These are phyloP conservation scores for Diabrotica virgifera DNA, from an alignment of 1,140 invertebrate genomes.

Conservation along the genomic window DNA sequence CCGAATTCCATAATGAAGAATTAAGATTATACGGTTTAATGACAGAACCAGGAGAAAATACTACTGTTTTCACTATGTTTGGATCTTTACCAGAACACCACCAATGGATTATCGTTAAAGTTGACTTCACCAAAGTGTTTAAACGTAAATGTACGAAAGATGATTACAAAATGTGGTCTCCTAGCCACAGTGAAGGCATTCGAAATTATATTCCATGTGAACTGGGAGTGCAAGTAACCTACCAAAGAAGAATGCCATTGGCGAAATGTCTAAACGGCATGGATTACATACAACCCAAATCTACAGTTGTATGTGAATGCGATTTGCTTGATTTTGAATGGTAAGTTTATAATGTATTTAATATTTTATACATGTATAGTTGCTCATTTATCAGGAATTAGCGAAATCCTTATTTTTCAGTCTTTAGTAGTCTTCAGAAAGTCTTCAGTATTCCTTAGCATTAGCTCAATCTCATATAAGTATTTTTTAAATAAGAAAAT, in stretches of 20 bases:
- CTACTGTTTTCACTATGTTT: constrained; percentile 88
- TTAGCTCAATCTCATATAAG: too few species aligned
- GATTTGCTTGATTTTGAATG: constrained; percentile 82
- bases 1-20: constrained; percentile 66
- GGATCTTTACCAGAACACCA: constrained; percentile 74
- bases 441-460: too few species aligned
- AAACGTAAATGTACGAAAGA: constrained; percentile 52
- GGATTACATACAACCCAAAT: constrained; percentile 68
- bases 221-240: constrained; percentile 72
- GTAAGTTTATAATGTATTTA: constrained; percentile 44
- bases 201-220: constrained; percentile 65
- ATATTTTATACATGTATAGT: background rate
- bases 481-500: too few species aligned
- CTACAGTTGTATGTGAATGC: constrained; percentile 72
- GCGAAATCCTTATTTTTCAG: too few species aligned
- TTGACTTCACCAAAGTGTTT: constrained; percentile 74
- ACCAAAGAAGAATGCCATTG: constrained; percentile 66
- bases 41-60: constrained; percentile 90
- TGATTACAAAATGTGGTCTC: constrained; percentile 88
- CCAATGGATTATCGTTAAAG: constrained; percentile 84
- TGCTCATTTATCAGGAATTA: background rate
- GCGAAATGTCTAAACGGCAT: constrained; percentile 78
- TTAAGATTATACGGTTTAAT: constrained; percentile 81
- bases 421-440: too few species aligned
- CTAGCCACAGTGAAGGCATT: constrained; percentile 54